phyloP scores from a whole-genome alignment of 37 sponge, comb jelly and placozoan species.

The Hormiphora californensis region DNA sequence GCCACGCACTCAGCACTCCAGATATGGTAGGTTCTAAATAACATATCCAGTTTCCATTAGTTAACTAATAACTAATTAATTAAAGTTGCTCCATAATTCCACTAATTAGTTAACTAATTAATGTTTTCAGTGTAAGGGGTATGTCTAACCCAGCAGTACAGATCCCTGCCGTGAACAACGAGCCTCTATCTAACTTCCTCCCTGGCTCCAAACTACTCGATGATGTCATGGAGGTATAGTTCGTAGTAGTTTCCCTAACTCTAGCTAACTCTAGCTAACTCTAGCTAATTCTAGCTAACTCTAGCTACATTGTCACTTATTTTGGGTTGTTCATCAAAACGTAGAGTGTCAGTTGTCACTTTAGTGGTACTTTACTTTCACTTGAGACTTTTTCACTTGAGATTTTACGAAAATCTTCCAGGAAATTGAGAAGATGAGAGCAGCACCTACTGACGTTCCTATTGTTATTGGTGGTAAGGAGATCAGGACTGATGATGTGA shows the following conservation, averaged over 20 bases:
- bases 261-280: neutral
- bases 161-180: slow-evolving; percentile 23
- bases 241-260: no score
- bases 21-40: no score
- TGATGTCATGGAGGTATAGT: slow-evolving; percentile 3
- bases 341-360: no score
- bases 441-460: slow-evolving; percentile 70
- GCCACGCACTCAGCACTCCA: no score
- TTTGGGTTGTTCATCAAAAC: no score
- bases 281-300: neutral
- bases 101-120: no score
- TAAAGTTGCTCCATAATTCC: neutral
- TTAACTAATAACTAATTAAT: neutral
- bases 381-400: no score
- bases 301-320: no score
- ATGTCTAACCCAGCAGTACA: slow-evolving; percentile 49
- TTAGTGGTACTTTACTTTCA: no score
- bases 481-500: slow-evolving; percentile 66
- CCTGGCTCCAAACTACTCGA: slow-evolving; percentile 41
- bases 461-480: slow-evolving; percentile 83
- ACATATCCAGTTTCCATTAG: no score
- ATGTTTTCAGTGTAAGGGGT: slow-evolving; percentile 37
- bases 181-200: slow-evolving; percentile 39
- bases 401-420: no score
- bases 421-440: slow-evolving; percentile 63